A percentile compares a stretch with the other conserved stretches of the same genome.
Conservation (phyloP, 2,888 invertebrate species). For the Emesis furor region DNA sequence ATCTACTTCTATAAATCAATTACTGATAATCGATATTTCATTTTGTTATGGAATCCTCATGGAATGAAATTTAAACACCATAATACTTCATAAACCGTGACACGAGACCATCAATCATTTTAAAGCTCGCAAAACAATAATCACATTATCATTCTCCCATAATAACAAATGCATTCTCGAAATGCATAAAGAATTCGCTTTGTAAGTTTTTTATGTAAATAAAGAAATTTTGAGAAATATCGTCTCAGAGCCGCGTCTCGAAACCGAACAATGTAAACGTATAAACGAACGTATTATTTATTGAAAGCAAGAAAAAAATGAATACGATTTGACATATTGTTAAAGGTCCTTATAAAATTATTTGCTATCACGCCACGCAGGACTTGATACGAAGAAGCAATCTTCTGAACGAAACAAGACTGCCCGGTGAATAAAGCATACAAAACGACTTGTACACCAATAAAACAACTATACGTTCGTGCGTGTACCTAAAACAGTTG, state of each 20-base stretch:
- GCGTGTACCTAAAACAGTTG: constrained; percentile 77
- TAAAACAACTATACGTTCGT: constrained; percentile 77
- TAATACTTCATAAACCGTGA: constrained; percentile 89
- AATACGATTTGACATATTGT: constrained; percentile 89
- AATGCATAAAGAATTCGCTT: constrained; percentile 90
- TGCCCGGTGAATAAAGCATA: constrained; percentile 78
- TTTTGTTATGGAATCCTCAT: constrained; percentile 74
- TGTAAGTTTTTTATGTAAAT: constrained; percentile 82
- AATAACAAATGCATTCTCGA: constrained; percentile 89
- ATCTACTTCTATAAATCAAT: constrained; percentile 65
- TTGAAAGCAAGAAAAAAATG: constrained; percentile 88
- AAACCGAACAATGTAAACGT: constrained; percentile 90
- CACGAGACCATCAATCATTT: constrained; percentile 89
- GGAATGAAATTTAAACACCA: constrained; percentile 82
- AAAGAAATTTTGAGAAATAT: constrained; percentile 88
- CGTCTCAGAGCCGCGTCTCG: constrained; percentile 84
- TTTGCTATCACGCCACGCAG: constrained; percentile 90
- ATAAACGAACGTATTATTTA: constrained; percentile 89
- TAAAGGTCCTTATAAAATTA: constrained; percentile 90
- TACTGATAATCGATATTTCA: constrained; percentile 72
- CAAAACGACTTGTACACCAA: constrained; percentile 80
- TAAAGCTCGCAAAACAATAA: constrained; percentile 90
- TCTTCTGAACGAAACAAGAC: constrained; percentile 83
- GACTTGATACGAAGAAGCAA: constrained; percentile 84
- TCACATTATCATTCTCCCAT: constrained; percentile 91